Conservation (phyloP, 1,140 invertebrate genomes). For the Neocloeon triangulifer region DNA sequence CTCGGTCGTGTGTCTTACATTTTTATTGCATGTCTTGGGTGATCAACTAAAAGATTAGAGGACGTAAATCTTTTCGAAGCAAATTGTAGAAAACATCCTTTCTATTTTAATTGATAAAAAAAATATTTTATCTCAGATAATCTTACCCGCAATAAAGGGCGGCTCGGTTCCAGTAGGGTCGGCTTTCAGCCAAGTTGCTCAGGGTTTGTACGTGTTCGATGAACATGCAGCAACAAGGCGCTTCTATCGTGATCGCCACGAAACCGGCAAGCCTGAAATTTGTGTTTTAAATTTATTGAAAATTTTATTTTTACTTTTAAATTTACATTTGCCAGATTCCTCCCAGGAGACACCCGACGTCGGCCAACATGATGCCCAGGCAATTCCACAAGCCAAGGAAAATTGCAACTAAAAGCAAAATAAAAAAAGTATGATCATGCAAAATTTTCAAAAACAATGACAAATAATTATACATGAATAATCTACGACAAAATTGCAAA, state of each 20-base stretch:
- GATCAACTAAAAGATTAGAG: neutral
- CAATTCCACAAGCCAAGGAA: conserved; percentile 64
- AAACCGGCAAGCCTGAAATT: conserved; percentile 52
- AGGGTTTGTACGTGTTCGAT: conserved; percentile 75
- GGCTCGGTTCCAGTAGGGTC: conserved; percentile 81
- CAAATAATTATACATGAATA: too few relatives aligned
- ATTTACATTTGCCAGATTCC: conserved; percentile 72
- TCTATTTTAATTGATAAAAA: too few relatives aligned
- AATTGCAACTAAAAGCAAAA: conserved; percentile 87
- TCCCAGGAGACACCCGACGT: conserved; percentile 44
- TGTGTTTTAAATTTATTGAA: neutral
- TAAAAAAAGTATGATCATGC: too few relatives aligned
- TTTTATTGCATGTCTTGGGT: too few relatives aligned
- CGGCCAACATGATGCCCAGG: conserved; percentile 35
- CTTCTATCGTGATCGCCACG: conserved; percentile 65
- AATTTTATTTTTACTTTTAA: neutral
- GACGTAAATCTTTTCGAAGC: neutral
- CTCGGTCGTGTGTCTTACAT: too few relatives aligned
- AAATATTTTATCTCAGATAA: too few relatives aligned
- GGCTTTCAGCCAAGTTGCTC: conserved; percentile 53
- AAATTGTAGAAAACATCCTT: too few relatives aligned
- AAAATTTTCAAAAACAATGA: too few relatives aligned
- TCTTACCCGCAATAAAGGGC: conserved; percentile 63
- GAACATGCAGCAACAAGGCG: conserved; percentile 85
- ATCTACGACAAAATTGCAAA: neutral